Evolutionary conservation across 2,888 invertebrate species (phyloP).

Genomic region (Cerastis leucographa): DNA sequence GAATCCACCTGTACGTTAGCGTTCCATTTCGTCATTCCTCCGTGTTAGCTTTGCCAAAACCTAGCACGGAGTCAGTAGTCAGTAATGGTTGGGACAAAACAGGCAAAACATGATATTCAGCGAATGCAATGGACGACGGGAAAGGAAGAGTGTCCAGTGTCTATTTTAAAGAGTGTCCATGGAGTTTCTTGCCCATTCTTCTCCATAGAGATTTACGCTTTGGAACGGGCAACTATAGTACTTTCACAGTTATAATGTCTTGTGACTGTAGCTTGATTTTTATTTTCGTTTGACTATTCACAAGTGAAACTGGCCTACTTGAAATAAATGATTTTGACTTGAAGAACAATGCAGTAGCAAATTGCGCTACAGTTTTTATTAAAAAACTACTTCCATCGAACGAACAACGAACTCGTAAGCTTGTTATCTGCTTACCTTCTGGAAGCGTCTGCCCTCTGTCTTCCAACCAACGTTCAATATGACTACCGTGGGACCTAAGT

Average conservation of each 20-base stretch:
- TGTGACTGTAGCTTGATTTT: no score
- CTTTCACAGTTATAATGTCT: no score
- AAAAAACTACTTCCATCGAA: not conserved
- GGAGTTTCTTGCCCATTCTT: no score
- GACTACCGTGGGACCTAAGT: slow-evolving; percentile 62
- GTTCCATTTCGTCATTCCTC: not conserved
- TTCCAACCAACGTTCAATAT: slow-evolving; percentile 47
- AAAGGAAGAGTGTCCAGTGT: no score
- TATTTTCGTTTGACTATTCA: no score
- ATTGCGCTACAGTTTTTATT: not conserved
- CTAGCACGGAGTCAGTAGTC: no score
- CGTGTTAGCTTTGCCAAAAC: not conserved
- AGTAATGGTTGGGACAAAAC: no score
- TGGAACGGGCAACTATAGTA: no score
- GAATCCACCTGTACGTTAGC: not conserved
- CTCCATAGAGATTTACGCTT: no score
- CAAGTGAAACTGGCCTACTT: no score
- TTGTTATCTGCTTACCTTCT: slow-evolving; percentile 8
- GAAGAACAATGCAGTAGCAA: not conserved
- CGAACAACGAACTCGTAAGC: not conserved
- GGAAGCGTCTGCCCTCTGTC: not conserved
- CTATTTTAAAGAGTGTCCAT: no score
- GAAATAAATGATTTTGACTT: no score
- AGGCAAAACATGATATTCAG: rapidly evolving
- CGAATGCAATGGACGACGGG: not conserved